These are phyloP conservation scores for Dysmachus trigonus DNA, from an alignment of 2,888 invertebrate genomes.

Conservation along the genomic window DNA sequence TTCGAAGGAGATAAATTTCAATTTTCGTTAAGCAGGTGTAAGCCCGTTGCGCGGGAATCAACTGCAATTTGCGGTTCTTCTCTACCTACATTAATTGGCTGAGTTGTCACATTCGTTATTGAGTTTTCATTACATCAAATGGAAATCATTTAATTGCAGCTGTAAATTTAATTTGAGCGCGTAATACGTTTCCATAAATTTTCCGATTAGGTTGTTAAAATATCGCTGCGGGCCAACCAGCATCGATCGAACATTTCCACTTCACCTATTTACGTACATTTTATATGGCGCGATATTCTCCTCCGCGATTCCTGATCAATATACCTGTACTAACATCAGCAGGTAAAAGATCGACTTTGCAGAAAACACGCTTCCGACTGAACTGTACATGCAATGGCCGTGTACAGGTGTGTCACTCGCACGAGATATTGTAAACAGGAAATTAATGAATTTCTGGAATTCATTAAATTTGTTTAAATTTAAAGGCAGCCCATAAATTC, in stretches of 20 bases:
- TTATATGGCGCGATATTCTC: background rate
- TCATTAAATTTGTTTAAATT: background rate
- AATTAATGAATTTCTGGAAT: background rate
- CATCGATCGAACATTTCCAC: background rate
- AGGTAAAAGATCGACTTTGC: background rate
- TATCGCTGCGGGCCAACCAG: background rate
- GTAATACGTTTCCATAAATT: constrained; percentile 4
- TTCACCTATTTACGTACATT: background rate
- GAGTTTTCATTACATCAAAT: constrained; percentile 30
- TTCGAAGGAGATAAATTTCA: constrained; percentile 15
- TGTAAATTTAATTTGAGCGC: constrained; percentile 18
- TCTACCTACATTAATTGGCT: background rate
- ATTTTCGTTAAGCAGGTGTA: constrained; percentile 33
- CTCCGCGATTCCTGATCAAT: background rate
- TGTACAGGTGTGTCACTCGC: background rate
- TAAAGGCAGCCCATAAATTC: background rate
- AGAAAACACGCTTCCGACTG: background rate
- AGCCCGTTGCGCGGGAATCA: background rate
- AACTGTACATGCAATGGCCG: background rate
- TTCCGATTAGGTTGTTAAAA: constrained; percentile 13
- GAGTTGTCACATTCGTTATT: constrained; percentile 30
- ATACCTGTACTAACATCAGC: background rate
- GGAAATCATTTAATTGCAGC: constrained; percentile 8
- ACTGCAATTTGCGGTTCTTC: background rate
- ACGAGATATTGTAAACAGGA: background rate